Conservation (phyloP, 2,888 invertebrate genomes). For the Ochropacha duplaris region DNA sequence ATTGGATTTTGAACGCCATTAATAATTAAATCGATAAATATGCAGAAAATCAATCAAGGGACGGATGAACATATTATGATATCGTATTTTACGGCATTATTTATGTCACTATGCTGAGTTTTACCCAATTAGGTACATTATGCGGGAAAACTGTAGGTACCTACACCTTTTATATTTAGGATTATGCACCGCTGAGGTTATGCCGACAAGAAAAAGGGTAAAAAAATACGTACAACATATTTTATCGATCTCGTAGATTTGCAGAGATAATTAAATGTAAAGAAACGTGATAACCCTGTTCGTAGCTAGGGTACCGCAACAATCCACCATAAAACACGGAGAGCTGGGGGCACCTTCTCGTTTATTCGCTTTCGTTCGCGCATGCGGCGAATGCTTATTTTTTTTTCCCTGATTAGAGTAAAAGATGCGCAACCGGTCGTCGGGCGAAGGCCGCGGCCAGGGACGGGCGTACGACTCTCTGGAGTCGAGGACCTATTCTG, state of each 20-base stretch:
- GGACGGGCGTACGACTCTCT: conserved; percentile 45
- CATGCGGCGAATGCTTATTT: conserved; percentile 67
- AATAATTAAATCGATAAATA: too few relatives aligned
- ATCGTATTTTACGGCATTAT: too few relatives aligned
- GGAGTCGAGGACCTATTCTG: conserved; percentile 45
- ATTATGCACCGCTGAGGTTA: too few relatives aligned
- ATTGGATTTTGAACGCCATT: too few relatives aligned
- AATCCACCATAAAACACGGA: conserved; percentile 71
- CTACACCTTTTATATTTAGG: too few relatives aligned
- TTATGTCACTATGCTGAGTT: too few relatives aligned
- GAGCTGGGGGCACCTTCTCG: conserved; percentile 61
- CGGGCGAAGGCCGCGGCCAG: conserved; percentile 73
- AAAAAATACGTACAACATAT: background rate
- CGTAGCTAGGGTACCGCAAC: conserved; percentile 61
- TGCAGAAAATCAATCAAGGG: too few relatives aligned
- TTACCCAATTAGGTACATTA: too few relatives aligned
- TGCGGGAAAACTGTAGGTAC: too few relatives aligned
- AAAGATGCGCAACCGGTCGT: conserved; percentile 80
- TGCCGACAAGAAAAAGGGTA: too few relatives aligned
- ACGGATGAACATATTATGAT: too few relatives aligned
- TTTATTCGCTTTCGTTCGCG: conserved; percentile 75
- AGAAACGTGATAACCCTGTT: conserved; percentile 36
- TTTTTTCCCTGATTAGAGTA: conserved; percentile 78
- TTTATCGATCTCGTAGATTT: background rate
- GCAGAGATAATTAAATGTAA: conserved; percentile 13